Percentiles rank a stretch among this genome's conserved stretches.
Evolutionary conservation across 1,140 invertebrate species (phyloP).

Genomic region (Aphaenogaster rudis): DNA sequence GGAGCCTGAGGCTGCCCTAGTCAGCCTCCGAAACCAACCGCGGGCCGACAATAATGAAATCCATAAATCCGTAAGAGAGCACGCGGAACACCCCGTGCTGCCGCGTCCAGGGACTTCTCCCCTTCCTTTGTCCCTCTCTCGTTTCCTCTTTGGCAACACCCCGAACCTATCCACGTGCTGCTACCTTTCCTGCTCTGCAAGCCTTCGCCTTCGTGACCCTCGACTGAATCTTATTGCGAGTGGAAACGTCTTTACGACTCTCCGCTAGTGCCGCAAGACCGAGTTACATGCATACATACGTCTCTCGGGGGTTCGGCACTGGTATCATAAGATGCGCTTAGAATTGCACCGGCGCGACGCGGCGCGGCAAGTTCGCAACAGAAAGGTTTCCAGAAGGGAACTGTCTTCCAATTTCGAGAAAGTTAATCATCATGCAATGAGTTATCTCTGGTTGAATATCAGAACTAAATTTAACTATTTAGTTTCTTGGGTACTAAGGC

Average conservation of each 20-base stretch:
- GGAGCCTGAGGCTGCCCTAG: slow-evolving; percentile 56
- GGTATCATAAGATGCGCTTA: slow-evolving; percentile 18
- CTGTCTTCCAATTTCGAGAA: slow-evolving; percentile 8
- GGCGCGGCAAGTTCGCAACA: slow-evolving; percentile 1
- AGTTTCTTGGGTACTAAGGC: not conserved
- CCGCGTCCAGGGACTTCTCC: slow-evolving; percentile 53
- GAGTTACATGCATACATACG: slow-evolving; percentile 33
- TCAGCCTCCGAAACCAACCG: slow-evolving; percentile 75
- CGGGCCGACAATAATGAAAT: slow-evolving; percentile 84
- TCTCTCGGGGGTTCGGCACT: slow-evolving; percentile 16
- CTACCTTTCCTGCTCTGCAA: not conserved
- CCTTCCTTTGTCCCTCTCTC: slow-evolving; percentile 60
- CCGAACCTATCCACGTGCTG: slow-evolving; percentile 9
- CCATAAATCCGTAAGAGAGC: slow-evolving; percentile 83
- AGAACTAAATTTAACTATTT: slow-evolving; percentile 34
- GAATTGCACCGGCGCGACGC: slow-evolving; percentile 4
- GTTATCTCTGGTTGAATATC: slow-evolving; percentile 29
- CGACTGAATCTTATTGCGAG: slow-evolving; percentile 72
- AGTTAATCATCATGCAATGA: slow-evolving; percentile 16
- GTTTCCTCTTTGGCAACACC: slow-evolving; percentile 47
- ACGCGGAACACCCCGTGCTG: slow-evolving; percentile 62
- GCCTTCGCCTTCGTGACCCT: slow-evolving; percentile 13
- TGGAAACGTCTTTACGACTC: slow-evolving; percentile 77
- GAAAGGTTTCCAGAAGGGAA: not conserved
- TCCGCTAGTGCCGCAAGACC: slow-evolving; percentile 44